A percentile compares a stretch with the other conserved stretches of the same genome.
Evolutionary conservation across 2,797 vertebrate genomes (phyloP).

Genomic region (Catharus ustulatus): DNA sequence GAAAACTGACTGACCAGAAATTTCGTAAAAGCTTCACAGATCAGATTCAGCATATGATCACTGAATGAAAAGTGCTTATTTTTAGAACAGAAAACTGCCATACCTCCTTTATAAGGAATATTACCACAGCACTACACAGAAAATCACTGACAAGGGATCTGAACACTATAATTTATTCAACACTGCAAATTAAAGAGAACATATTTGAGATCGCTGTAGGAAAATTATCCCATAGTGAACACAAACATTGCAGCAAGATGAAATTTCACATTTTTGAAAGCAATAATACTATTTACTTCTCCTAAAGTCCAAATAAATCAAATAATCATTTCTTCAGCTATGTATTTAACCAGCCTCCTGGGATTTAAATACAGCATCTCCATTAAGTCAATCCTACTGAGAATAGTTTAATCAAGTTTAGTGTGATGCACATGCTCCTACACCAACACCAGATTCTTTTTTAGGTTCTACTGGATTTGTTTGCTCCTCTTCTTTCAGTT

Average conservation of each 20-base stretch:
- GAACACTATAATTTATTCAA: background rate
- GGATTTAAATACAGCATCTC: constrained; percentile 5
- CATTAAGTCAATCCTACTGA: background rate
- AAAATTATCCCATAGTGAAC: background rate
- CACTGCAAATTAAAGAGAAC: background rate
- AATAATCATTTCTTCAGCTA: background rate
- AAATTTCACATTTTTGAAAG: background rate
- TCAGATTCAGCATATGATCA: background rate
- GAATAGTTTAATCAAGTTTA: constrained; percentile 11
- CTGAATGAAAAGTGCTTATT: background rate
- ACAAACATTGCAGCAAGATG: background rate
- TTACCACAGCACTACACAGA: background rate
- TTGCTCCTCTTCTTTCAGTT: constrained; percentile 75
- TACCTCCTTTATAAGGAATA: background rate
- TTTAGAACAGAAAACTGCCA: background rate
- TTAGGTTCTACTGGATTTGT: constrained; percentile 39
- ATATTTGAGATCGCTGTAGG: background rate
- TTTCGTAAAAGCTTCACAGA: background rate
- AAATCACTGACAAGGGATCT: background rate
- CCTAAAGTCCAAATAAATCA: background rate
- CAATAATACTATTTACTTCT: background rate
- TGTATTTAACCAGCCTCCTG: background rate
- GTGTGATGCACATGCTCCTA: constrained; percentile 25
- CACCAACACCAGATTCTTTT: constrained; percentile 7
- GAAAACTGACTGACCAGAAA: background rate